These are phyloP conservation scores for Vollenhovia emeryi DNA, from an alignment of 1,140 invertebrate genomes.

Conservation along the genomic window DNA sequence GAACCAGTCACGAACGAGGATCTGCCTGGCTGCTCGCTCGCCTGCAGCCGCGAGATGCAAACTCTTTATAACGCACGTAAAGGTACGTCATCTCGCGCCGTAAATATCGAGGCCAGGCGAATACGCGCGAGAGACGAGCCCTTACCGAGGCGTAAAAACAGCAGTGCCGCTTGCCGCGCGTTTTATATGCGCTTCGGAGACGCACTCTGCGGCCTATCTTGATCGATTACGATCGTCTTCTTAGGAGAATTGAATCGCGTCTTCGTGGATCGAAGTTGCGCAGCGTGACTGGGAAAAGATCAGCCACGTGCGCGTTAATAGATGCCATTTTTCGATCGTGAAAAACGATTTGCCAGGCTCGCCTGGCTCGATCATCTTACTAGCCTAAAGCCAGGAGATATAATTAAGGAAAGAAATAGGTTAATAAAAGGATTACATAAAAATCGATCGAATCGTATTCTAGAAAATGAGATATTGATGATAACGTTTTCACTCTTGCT, in stretches of 20 bases:
- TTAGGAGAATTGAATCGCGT: conserved; percentile 57
- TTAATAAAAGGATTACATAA: neutral
- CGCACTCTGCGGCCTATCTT: neutral
- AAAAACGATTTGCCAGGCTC: neutral
- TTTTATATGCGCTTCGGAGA: conserved; percentile 26
- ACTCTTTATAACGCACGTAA: conserved; percentile 36
- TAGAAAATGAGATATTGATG: neutral
- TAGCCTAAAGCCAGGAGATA: neutral
- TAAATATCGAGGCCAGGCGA: conserved; percentile 68
- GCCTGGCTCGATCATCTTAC: neutral
- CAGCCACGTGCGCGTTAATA: conserved; percentile 14
- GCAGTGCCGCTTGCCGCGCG: neutral
- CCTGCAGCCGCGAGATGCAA: conserved; percentile 30
- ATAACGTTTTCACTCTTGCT: neutral
- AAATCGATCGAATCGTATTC: neutral
- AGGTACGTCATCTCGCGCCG: conserved; percentile 46
- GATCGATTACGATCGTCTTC: conserved; percentile 61
- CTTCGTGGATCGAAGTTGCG: conserved; percentile 32
- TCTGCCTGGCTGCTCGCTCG: neutral
- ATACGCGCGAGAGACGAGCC: conserved; percentile 26
- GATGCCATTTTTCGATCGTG: neutral
- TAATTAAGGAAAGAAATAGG: too few species aligned
- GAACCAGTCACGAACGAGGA: conserved; percentile 51
- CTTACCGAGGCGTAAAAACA: conserved; percentile 25
- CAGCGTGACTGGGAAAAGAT: conserved; percentile 3